These are phyloP conservation scores for Rhingia rostrata DNA, from an alignment of 2,888 invertebrate species.

Conservation along the genomic window DNA sequence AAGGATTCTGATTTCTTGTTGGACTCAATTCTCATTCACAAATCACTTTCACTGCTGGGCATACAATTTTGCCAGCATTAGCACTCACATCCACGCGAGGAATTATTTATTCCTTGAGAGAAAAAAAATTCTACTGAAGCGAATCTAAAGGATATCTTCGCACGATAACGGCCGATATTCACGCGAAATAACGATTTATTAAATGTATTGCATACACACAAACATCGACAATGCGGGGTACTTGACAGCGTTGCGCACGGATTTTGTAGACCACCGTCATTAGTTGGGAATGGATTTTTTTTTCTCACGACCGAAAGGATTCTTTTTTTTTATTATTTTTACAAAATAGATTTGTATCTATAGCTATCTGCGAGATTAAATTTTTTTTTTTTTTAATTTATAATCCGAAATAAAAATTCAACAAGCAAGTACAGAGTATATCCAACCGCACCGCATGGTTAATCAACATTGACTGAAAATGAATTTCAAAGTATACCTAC, in stretches of 20 bases:
- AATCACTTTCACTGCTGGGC: constrained; percentile 56
- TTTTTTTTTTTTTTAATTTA: constrained; percentile 17
- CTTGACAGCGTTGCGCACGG: constrained; percentile 25
- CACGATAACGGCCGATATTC: constrained; percentile 73
- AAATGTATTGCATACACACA: constrained; percentile 61
- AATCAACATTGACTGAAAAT: constrained; percentile 81
- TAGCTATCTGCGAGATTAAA: constrained; percentile 16
- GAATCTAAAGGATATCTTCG: constrained; percentile 68
- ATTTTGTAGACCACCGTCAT: constrained; percentile 29
- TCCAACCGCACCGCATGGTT: constrained; percentile 81
- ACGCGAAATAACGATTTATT: constrained; percentile 72
- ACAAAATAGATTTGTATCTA: constrained; percentile 50
- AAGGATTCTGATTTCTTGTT: constrained; percentile 37
- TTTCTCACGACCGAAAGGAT: constrained; percentile 21
- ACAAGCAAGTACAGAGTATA: constrained; percentile 75
- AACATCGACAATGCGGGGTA: constrained; percentile 32
- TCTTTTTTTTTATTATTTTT: constrained; percentile 16
- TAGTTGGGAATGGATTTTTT: constrained; percentile 1
- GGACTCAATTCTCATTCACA: constrained; percentile 59
- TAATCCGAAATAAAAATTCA: constrained; percentile 72
- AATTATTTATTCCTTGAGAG: constrained; percentile 64
- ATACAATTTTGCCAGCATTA: constrained; percentile 22
- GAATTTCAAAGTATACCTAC: constrained; percentile 75
- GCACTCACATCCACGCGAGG: constrained; percentile 29
- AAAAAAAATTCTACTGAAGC: constrained; percentile 43